These are phyloP conservation scores for Chloroceryle aenea DNA, from an alignment of 2,113 vertebrate genomes.

Conservation along the genomic window DNA sequence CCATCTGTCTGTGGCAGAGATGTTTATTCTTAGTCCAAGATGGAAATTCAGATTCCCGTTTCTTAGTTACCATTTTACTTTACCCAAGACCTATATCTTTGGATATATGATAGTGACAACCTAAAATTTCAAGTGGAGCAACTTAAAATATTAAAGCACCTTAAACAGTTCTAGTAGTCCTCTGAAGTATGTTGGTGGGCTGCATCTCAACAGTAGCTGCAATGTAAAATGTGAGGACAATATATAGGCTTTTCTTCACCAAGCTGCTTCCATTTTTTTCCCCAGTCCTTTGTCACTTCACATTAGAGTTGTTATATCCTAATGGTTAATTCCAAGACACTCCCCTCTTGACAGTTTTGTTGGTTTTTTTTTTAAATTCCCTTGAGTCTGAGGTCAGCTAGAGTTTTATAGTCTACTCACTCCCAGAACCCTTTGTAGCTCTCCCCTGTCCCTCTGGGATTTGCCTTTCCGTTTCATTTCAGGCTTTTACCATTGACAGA, in stretches of 20 bases:
- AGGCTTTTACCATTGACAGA: neutral
- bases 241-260: neutral
- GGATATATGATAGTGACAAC: neutral
- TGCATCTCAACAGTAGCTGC: neutral
- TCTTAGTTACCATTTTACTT: constrained; percentile 23
- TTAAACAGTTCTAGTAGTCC: neutral
- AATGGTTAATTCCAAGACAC: neutral
- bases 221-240: rapidly evolving
- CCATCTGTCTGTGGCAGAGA: constrained; percentile 10
- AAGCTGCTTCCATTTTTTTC: neutral
- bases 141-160: neutral
- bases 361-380: neutral
- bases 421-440: constrained; percentile 14
- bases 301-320: neutral
- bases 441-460: neutral
- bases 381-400: constrained; percentile 6
- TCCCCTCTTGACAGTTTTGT: neutral
- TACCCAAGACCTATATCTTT: neutral
- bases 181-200: neutral
- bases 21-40: constrained; percentile 30
- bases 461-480: constrained; percentile 1
- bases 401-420: neutral
- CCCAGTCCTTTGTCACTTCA: neutral
- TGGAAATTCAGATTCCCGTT: constrained; percentile 5
- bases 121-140: neutral